These are phyloP conservation scores for Papilio protenor DNA, from an alignment of 2,888 invertebrate species.

Conservation along the genomic window DNA sequence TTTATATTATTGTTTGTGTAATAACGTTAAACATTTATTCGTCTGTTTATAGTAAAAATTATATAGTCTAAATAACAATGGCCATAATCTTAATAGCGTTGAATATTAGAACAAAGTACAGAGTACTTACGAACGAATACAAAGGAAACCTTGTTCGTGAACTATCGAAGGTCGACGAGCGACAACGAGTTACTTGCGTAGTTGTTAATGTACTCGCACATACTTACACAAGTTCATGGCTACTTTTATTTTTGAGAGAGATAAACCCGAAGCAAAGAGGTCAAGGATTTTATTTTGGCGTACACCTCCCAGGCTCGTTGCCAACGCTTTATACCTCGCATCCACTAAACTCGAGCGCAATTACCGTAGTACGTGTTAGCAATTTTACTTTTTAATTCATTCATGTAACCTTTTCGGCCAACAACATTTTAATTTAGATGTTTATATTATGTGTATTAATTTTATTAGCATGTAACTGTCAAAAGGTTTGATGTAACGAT, in stretches of 20 bases:
- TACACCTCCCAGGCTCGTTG: conserved; percentile 65
- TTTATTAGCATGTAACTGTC: conserved; percentile 25
- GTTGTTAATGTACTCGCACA: conserved; percentile 66
- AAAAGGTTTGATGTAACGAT: conserved; percentile 30
- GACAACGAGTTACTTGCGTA: conserved; percentile 69
- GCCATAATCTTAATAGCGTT: conserved; percentile 15
- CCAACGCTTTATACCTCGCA: conserved; percentile 66
- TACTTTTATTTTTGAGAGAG: conserved; percentile 77
- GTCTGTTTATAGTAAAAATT: neutral
- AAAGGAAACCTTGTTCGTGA: conserved; percentile 80
- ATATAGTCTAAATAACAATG: neutral
- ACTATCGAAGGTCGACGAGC: conserved; percentile 77
- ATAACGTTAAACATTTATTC: neutral
- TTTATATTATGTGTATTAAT: conserved; percentile 27
- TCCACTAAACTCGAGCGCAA: conserved; percentile 45
- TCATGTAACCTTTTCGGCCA: conserved; percentile 22
- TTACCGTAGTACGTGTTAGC: conserved; percentile 8
- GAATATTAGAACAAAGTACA: conserved; percentile 29
- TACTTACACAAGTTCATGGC: conserved; percentile 77
- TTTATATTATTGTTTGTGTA: neutral
- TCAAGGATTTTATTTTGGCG: conserved; percentile 81
- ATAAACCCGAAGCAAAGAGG: conserved; percentile 74
- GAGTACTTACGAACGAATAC: conserved; percentile 52
- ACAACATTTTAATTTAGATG: conserved; percentile 12
- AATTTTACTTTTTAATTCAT: conserved; percentile 33